Percentiles rank a stretch among this genome's conserved stretches.
Conservation (phyloP, 2,888 invertebrate genomes). For the Cataglyphis rosenhaueri region DNA sequence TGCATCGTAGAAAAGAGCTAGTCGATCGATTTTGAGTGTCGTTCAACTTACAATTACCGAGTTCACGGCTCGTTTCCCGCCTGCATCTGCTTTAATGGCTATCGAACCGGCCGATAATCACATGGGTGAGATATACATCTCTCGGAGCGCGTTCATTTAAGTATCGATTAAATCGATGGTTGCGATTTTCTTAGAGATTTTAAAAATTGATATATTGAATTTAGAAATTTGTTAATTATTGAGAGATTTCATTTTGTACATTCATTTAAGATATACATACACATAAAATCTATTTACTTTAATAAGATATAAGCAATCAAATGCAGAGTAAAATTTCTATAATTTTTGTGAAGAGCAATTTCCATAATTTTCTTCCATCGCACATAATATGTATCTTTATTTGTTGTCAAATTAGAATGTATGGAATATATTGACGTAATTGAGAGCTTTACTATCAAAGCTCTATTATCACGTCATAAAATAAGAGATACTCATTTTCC, state of each 20-base stretch:
- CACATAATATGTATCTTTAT: neutral
- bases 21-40: constrained; percentile 61
- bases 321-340: neutral
- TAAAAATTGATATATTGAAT: neutral
- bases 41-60: constrained; percentile 72
- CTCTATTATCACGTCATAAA: neutral
- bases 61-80: constrained; percentile 72
- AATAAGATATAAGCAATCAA: neutral
- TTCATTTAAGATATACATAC: neutral
- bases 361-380: neutral
- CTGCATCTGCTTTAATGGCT: constrained; percentile 58
- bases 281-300: neutral
- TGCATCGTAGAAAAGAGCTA: constrained; percentile 50
- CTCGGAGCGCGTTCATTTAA: neutral
- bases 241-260: neutral
- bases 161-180: neutral
- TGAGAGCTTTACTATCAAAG: too few species aligned
- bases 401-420: neutral
- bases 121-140: constrained; percentile 23
- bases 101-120: constrained; percentile 58
- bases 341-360: neutral
- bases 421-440: neutral
- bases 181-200: constrained; percentile 32
- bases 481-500: neutral
- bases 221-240: constrained; percentile 38